A percentile compares a stretch with the other conserved stretches of the same genome.
Evolutionary conservation across 1,140 invertebrate species (phyloP).

Genomic region (Popillia japonica): DNA sequence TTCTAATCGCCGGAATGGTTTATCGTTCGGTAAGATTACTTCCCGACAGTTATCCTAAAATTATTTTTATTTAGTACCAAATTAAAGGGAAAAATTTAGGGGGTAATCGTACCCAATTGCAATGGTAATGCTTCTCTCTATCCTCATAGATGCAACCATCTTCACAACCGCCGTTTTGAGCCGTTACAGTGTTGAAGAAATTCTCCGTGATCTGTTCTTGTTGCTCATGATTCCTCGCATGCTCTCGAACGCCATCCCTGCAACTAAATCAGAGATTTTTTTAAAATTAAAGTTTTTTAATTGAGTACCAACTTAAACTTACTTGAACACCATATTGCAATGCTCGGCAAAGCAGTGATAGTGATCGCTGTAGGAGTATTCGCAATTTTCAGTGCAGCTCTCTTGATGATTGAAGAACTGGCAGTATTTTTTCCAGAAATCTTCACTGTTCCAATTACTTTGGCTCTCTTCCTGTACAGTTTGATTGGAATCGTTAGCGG

Average conservation of each 20-base stretch:
- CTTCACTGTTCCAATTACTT: slow-evolving; percentile 60
- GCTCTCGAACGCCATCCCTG: slow-evolving; percentile 82
- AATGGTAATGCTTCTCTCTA: slow-evolving; percentile 89
- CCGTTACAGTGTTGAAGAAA: slow-evolving; percentile 72
- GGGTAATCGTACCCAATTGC: slow-evolving; percentile 70
- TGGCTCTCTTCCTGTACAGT: slow-evolving; percentile 41
- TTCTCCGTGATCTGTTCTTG: slow-evolving; percentile 85
- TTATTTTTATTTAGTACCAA: slow-evolving; percentile 22
- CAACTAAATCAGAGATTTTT: slow-evolving; percentile 64
- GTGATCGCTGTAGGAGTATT: slow-evolving; percentile 76
- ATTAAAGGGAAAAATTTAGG: slow-evolving; percentile 48
- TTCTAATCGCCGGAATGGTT: slow-evolving; percentile 85
- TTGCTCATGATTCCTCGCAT: slow-evolving; percentile 85
- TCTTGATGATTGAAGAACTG: slow-evolving; percentile 65
- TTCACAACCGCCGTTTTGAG: slow-evolving; percentile 70
- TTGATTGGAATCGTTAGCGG: slow-evolving; percentile 55
- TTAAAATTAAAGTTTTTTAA: slow-evolving; percentile 9
- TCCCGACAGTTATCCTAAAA: slow-evolving; percentile 83
- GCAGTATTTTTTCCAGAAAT: slow-evolving; percentile 70
- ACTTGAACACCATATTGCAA: slow-evolving; percentile 75
- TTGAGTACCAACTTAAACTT: slow-evolving; percentile 41
- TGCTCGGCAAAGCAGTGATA: slow-evolving; percentile 78
- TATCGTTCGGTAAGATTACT: slow-evolving; percentile 82
- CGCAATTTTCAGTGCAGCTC: slow-evolving; percentile 72
- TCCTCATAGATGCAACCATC: slow-evolving; percentile 79